Base-by-base conservation (phyloP, 1,140 invertebrate species). In the Tetramorium parvispinum region DNA sequence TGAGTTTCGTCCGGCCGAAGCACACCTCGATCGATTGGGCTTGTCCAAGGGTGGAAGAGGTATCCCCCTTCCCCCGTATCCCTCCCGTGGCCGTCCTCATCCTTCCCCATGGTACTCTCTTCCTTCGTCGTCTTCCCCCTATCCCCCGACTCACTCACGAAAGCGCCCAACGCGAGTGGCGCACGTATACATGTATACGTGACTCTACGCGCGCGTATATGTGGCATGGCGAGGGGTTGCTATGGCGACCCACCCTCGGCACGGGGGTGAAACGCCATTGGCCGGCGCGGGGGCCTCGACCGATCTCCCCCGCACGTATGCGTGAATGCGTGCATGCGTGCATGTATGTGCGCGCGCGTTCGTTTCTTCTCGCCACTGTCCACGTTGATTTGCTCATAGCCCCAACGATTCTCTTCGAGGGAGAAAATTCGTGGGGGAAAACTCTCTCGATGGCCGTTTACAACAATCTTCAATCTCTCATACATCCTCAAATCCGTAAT, bases 21-120 rank as follows among this genome's bases (percentile, higher is more conserved):
- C 93, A 94, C 92, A 95, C 95, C 95, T 95, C 95, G 95, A 95
- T 95, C 95, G 95, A 95, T 95, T 95, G 95, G 95, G 95, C 94
- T 95, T 95, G 94, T 95, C 94, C 94, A 94, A 94, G 93, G 93
- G 93, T 92, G 93, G 93, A 93, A 92, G 91, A 92, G 93, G 88
- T 90, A 91, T 91, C 87, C 91, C 66, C 66, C 49, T 63, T 68
- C 75, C 68, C 46, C 73, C 37, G 65, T 37, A 61, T 21, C n/a
- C 71, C 70, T 49, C 55, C 79, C 88, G 66, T 83, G 61, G 88
- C 77, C 65, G 63, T 66, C 86, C 89, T 86, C 79, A 71, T 68
- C 71, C 57, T 65, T 37, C 53, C 85, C 32, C 71, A 24, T 82
- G 24, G 79, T 83, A 75, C 79, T 83, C 79, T 83, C 68, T 82